Evolutionary conservation across 92 coral and sea anemone species (phyloP), one percentile per base, ranked within the genome.

Genomic region (Paramuricea clavata): DNA sequence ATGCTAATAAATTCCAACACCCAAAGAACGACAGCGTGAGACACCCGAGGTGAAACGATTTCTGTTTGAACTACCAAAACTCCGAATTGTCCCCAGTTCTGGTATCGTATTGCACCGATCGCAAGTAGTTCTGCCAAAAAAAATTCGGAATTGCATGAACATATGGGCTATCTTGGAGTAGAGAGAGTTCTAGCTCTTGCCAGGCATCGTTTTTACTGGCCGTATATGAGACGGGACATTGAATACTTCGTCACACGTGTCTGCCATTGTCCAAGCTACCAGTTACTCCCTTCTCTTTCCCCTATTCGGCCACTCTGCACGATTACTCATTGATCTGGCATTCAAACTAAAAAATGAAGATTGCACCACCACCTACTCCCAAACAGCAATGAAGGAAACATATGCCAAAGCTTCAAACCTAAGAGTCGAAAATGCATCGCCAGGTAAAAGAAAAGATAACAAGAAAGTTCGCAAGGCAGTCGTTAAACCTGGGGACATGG

Each of bases 201-300:
- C 1, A 70, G 76, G 27, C 19, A 70, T 7, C 19, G 76, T 8
- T 70, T 70, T 32, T 70, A 70, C 19, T 70, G 76, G 76, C 49
- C 76, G 9, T 69, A 69, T 25, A 69, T 69, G 47, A 69, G 76
- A 69, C 15, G 76, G 23, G 43, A 64, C 33, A 64, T 64, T 16
- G 32, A 64, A 26, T 25, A 64, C 16, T 64, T 64, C 16, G 72
- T 64, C 16, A 64, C 3, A 2, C 72, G 19, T 25, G 59, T 50
- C 2, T 50, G 59, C 10, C 59, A 12, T 12, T 50, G 59, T 50
- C 10, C 10, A 50, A 50, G 50, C 59, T 9, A 79, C 90, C 42
- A 79, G 90, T 15, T 86, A 61, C 70, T 76, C 90, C 26, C 90
- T 86, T 17, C 78, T 78, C 39, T 78, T 54, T 27, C 90, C 78